Evolutionary conservation across 2,113 vertebrate genomes (phyloP).

Genomic region (Rostratula benghalensis): DNA sequence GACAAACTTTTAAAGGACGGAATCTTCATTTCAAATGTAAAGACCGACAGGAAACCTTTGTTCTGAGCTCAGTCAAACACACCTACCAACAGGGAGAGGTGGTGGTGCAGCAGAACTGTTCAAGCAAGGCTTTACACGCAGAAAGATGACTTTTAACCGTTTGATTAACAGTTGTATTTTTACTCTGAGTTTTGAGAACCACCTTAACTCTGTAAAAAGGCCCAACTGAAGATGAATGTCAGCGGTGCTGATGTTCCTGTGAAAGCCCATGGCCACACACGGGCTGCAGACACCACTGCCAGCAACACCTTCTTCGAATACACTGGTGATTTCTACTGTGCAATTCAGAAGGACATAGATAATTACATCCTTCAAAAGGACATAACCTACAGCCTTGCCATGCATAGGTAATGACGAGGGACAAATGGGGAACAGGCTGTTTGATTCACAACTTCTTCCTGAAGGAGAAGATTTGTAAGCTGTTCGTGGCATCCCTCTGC

Average conservation of each 20-base stretch:
- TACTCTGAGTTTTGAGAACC: not conserved
- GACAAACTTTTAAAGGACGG: conserved; percentile 1
- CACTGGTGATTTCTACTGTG: not conserved
- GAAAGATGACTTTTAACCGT: not conserved
- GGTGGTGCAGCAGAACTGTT: not conserved
- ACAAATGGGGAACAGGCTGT: not conserved
- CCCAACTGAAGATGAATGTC: not conserved
- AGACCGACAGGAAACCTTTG: not conserved
- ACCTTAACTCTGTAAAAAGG: not conserved
- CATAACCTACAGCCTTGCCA: not conserved
- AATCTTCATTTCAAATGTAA: conserved; percentile 9
- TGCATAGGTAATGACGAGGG: rapidly evolving
- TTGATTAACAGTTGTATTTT: not conserved
- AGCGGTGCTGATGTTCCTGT: not conserved
- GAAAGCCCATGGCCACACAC: rapidly evolving
- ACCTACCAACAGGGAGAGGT: not conserved
- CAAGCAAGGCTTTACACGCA: not conserved
- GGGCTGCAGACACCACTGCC: not conserved
- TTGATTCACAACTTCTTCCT: not conserved
- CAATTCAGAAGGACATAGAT: not conserved
- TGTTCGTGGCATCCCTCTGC: not conserved
- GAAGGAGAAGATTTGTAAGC: not conserved
- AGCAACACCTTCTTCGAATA: not conserved
- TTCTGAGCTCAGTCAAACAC: not conserved
- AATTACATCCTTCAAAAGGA: not conserved